phyloP scores from a whole-genome alignment of 2,888 invertebrate genomes.

The Heliconius erato region DNA sequence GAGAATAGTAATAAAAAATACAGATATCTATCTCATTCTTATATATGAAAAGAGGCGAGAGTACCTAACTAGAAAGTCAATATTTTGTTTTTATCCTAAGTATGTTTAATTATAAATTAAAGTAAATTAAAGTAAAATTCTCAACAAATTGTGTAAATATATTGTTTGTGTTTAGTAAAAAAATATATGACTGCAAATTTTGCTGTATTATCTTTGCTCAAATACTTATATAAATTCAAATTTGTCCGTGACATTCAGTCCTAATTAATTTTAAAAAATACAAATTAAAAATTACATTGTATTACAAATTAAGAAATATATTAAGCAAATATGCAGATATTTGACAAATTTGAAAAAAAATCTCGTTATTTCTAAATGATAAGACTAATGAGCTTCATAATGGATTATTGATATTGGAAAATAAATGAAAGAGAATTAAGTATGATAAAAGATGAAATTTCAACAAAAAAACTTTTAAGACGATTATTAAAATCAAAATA shows the following conservation, averaged over 20 bases:
- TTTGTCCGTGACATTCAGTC: not conserved
- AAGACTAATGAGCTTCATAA: constrained; percentile 14
- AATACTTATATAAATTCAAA: not conserved
- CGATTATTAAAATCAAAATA: not conserved
- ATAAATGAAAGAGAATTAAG: not conserved
- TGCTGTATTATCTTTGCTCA: constrained; percentile 1
- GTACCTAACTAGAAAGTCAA: too few relatives aligned
- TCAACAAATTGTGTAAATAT: not conserved
- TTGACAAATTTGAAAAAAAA: not conserved
- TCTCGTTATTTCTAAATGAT: not conserved
- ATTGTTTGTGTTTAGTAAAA: not conserved
- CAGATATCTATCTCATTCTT: too few relatives aligned
- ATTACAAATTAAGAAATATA: too few relatives aligned
- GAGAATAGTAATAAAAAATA: not conserved
- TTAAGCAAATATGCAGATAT: too few relatives aligned
- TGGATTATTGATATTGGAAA: not conserved
- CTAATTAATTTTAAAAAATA: too few relatives aligned
- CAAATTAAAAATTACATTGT: too few relatives aligned
- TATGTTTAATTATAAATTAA: too few relatives aligned
- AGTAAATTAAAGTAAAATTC: too few relatives aligned
- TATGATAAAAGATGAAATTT: too few relatives aligned
- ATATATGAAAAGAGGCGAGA: too few relatives aligned
- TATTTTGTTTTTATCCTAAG: too few relatives aligned
- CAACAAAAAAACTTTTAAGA: too few relatives aligned
- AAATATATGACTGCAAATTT: not conserved